These are phyloP conservation scores for Echiichthys vipera DNA, from an alignment of 2,797 vertebrate species.

Conservation along the genomic window DNA sequence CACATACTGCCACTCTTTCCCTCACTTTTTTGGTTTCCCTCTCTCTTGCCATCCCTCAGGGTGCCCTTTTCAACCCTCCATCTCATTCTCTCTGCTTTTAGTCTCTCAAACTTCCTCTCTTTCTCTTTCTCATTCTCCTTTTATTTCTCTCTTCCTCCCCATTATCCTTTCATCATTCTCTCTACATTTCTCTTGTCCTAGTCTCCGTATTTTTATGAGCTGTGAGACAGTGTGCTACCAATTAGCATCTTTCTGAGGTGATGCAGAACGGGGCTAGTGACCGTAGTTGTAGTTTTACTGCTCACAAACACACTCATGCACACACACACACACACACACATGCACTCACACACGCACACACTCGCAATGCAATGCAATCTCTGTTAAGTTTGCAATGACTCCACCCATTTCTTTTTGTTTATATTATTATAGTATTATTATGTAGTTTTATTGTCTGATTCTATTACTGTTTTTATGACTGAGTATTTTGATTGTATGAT, in stretches of 20 bases:
- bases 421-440: too few relatives aligned
- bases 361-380: too few relatives aligned
- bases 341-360: conserved; percentile 6
- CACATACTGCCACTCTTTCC: conserved; percentile 37
- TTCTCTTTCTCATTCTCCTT: conserved; percentile 26
- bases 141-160: conserved; percentile 27
- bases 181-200: background rate
- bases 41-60: background rate
- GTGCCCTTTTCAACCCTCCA: conserved; percentile 18
- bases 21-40: background rate
- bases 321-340: background rate
- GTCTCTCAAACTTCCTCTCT: conserved; percentile 14
- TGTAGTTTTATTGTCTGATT: too few relatives aligned
- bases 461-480: too few relatives aligned
- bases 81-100: conserved; percentile 28
- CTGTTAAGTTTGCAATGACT: too few relatives aligned
- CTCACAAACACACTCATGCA: conserved; percentile 10
- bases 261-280: conserved; percentile 23
- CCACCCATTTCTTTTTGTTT: too few relatives aligned
- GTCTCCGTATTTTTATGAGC: conserved; percentile 51
- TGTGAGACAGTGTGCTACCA: conserved; percentile 45
- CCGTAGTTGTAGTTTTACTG: conserved; percentile 35
- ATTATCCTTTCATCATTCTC: conserved; percentile 14
- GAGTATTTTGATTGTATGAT: too few relatives aligned
- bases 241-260: conserved; percentile 58